Evolutionary conservation across 2,888 invertebrate species (phyloP), one percentile per base, ranked within the genome.

Genomic region (Sesia bembeciformis): DNA sequence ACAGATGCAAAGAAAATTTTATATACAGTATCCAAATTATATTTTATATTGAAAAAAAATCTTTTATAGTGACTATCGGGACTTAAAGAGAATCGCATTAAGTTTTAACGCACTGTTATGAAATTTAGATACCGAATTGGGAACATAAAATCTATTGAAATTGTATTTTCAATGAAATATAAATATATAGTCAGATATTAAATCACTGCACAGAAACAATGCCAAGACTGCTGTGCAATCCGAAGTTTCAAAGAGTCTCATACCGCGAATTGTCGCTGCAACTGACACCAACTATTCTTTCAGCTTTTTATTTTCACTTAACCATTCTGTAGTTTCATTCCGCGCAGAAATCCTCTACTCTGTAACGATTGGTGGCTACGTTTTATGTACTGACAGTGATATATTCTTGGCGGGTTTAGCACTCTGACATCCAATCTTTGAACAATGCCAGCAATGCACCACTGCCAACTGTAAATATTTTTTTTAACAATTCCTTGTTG

Each of bases 241-340:
- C 63, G 64, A 81, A 81, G 77, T 82, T 84, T 72, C 73, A 73
- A 75, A 74, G 72, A 72, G 76, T 67, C 74, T 76, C 70, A 63
- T 70, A 75, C 79, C 70, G 68, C 72, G 75, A 78, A 78, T 76
- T 72, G 74, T 77, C 78, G 78, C 81, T 84, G 87, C 82, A 79
- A 79, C 81, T 82, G 87, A 86, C 84, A 84, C 81, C 79, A 68
- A 81, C 82, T 81, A 76, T 78, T 77, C 74, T 72, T 69, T 64
- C 66, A 61, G 64, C 65, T 69, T 71, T 79, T 77, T 74, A 71
- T 81, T 81, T 79, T 72, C 69, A 74, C 74, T 81, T 75, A 71
- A 72, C 74, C 78, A 77, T 80, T 81, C 76, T 64, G 66, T 62
- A 74, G 78, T 83, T 84, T 78, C 73, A 79, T 82, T 80, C 75